Base-by-base conservation (phyloP, 2,797 vertebrate genomes). In the Antrozous pallidus region DNA sequence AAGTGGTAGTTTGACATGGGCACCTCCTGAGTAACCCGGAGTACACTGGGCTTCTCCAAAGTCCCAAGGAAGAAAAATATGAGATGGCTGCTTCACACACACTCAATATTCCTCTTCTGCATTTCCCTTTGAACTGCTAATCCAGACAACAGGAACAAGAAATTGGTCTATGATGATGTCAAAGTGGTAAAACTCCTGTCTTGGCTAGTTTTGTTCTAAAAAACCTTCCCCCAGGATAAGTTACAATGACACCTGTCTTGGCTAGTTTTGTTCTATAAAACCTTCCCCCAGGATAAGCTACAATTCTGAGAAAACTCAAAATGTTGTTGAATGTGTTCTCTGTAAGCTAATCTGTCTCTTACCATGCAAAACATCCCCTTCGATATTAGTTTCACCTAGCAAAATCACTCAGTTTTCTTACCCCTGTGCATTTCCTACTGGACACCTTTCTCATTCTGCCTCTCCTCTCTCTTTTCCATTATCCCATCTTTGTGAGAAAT, bases 11-110 rank as follows among this genome's bases (percentile, higher is more conserved):
- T 24, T 26, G 38, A 8, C 3, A 0, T 0, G 1, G 38, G 24
- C 0, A 0, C 33, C 33, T n/a, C 33, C 65, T 31, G 1, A 0
- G 12, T 8, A 36, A 51, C 28, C 0, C 28, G 1, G 16, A 33
- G n/a, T 2, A 22, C 14, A 9, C 38, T 4, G 6, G 22, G 16
- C 45, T 40, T 63, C 58, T 83, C 58, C 65, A 33, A 31, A 69
- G 20, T 45, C 67, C 61, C 70, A 2, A 24, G 69, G 33, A 74
- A 54, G n/a, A 42, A 26, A 61, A 36, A 22, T 3, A 49, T 2
- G 11, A 58, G 28, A 17, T 17, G 20, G 26, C n/a, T 6, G 51
- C 61, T 33, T 47, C 49, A 31, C 26, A 69, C 69, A 4, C 6
- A 4, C 33, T 78, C 45, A 38, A 14, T 54, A 47, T 65, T 49